phyloP scores from a whole-genome alignment of 2,113 vertebrate species.

The Phaethon lepturus region DNA sequence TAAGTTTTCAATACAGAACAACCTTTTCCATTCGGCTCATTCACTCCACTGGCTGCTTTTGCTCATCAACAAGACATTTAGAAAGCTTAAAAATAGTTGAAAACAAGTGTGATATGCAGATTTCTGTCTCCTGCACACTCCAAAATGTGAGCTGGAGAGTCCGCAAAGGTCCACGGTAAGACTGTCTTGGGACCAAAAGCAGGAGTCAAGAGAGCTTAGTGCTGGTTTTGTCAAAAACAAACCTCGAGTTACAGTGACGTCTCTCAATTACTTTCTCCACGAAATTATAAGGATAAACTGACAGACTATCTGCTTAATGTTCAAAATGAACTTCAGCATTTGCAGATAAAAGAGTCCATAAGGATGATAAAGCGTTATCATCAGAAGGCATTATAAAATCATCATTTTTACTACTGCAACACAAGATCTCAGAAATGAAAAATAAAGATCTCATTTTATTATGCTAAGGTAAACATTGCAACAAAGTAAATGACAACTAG shows the following conservation, averaged over 20 bases:
- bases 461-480: slow-evolving; percentile 11
- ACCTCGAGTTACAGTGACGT: background rate
- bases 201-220: background rate
- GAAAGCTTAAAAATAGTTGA: background rate
- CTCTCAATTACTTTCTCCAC: background rate
- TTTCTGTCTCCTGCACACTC: background rate
- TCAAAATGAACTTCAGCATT: background rate
- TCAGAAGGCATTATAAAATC: background rate
- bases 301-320: background rate
- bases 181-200: background rate
- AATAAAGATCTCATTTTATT: slow-evolving; percentile 7
- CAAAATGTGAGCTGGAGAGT: background rate
- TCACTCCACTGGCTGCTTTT: background rate
- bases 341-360: background rate
- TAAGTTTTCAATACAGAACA: background rate
- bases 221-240: background rate
- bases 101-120: background rate
- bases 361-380: background rate
- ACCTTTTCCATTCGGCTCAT: background rate
- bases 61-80: background rate
- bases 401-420: background rate
- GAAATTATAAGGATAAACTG: background rate
- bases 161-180: background rate
- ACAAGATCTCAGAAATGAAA: background rate
- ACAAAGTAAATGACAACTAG: background rate